Evolutionary conservation across 2,113 vertebrate species (phyloP).

Genomic region (Percina caprodes): DNA sequence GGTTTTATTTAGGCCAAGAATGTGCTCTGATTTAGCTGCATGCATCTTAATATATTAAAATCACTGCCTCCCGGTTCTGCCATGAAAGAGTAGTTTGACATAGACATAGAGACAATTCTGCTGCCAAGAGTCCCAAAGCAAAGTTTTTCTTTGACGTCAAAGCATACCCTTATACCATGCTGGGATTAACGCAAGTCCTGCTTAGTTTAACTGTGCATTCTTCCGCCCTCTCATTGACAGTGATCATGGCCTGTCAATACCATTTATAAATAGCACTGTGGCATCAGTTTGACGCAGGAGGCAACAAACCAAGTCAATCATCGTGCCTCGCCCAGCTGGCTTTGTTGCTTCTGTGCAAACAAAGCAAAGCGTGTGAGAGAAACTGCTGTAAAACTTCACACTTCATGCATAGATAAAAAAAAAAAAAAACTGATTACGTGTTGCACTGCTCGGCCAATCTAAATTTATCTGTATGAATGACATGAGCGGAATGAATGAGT

Average conservation of each 20-base stretch:
- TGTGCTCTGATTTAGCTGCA: conserved; percentile 8
- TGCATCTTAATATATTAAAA: conserved; percentile 20
- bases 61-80: not conserved
- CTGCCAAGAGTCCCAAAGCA: conserved; percentile 6
- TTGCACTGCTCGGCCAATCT: not conserved
- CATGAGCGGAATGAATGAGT: conserved; percentile 29
- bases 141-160: conserved; percentile 17
- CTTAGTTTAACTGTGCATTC: conserved; percentile 45
- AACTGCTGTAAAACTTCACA: not conserved
- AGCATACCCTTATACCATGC: conserved; percentile 5
- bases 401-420: not conserved
- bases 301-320: not conserved
- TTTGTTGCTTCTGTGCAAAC: conserved; percentile 14
- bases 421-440: not conserved
- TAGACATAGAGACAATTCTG: conserved; percentile 12
- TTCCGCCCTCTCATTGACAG: conserved; percentile 34
- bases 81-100: conserved; percentile 4
- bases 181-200: conserved; percentile 36
- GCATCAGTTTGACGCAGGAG: conserved; percentile 46
- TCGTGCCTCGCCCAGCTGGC: conserved; percentile 28
- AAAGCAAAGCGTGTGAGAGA: not conserved
- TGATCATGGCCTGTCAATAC: conserved; percentile 25
- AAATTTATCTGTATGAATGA: conserved; percentile 40
- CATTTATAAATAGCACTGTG: conserved; percentile 63
- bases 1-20: conserved; percentile 25